phyloP scores from a whole-genome alignment of 2,888 invertebrate species.

The Eupithecia inturbata region DNA sequence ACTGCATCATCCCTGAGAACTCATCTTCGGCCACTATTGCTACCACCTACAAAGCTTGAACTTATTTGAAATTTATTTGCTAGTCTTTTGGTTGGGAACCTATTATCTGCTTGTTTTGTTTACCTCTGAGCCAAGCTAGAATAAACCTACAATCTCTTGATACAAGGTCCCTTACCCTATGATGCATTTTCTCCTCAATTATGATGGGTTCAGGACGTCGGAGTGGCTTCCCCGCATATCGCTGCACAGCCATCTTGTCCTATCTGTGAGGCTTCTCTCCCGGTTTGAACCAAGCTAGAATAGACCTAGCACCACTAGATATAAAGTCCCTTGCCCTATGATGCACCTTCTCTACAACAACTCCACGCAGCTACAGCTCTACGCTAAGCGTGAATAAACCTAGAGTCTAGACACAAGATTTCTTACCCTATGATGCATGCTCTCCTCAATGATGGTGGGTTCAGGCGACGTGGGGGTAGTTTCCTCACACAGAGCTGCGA shows the following conservation, averaged over 20 bases:
- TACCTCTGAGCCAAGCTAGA: not conserved
- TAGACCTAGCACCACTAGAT: not conserved
- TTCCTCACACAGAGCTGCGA: conserved; percentile 74
- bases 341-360: conserved; percentile 72
- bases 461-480: conserved; percentile 69
- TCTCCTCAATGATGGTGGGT: conserved; percentile 76
- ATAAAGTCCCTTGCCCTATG: conserved; percentile 53
- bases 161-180: conserved; percentile 48
- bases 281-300: conserved; percentile 73
- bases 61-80: too few species aligned
- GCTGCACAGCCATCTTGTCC: too few species aligned
- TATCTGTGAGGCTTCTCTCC: conserved; percentile 86
- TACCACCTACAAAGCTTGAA: too few species aligned
- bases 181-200: conserved; percentile 75
- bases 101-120: not conserved
- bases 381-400: too few species aligned
- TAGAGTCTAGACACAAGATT: not conserved
- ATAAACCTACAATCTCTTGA: not conserved
- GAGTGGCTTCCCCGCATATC: conserved; percentile 66
- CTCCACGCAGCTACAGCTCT: too few species aligned
- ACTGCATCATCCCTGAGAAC: too few species aligned
- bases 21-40: too few species aligned
- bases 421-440: conserved; percentile 66
- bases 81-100: too few species aligned
- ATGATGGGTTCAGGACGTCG: conserved; percentile 74